phyloP scores from a whole-genome alignment of 2,888 invertebrate genomes.

The Esperia sulphurella region DNA sequence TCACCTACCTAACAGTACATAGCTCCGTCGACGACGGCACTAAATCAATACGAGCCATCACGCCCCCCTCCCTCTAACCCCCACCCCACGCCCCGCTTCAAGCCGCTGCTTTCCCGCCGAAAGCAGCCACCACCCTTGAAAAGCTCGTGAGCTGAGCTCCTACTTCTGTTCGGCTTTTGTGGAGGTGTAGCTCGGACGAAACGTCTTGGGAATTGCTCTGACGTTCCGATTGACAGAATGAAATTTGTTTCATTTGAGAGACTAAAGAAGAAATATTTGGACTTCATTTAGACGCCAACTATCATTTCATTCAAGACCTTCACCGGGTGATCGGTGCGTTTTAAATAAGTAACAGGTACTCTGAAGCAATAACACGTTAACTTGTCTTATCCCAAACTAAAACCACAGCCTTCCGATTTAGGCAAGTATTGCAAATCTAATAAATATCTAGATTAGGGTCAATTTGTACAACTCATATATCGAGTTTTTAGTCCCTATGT shows the following conservation, averaged over 20 bases:
- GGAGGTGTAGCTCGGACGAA: constrained; percentile 70
- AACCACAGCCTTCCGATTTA: no score
- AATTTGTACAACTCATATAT: no score
- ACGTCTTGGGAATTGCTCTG: constrained; percentile 74
- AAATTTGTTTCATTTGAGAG: constrained; percentile 40
- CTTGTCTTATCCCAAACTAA: no score
- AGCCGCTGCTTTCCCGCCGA: constrained; percentile 73
- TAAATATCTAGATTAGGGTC: no score
- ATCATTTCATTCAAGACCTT: no score
- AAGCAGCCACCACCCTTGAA: constrained; percentile 78
- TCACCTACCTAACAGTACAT: constrained; percentile 70
- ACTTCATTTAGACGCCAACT: no score
- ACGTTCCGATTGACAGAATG: constrained; percentile 67
- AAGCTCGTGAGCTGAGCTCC: constrained; percentile 79
- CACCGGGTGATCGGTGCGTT: no score
- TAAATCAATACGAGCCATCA: constrained; percentile 81
- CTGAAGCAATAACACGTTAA: no score
- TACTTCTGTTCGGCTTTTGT: constrained; percentile 80
- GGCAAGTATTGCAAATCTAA: no score
- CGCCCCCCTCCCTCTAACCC: constrained; percentile 49
- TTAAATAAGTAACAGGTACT: no score
- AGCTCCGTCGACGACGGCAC: constrained; percentile 79
- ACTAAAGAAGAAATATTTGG: neutral
- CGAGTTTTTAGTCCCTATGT: no score
- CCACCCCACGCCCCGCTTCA: constrained; percentile 41